Conservation (phyloP, 2,113 vertebrate genomes). For the Petrocephalus zakoni region DNA sequence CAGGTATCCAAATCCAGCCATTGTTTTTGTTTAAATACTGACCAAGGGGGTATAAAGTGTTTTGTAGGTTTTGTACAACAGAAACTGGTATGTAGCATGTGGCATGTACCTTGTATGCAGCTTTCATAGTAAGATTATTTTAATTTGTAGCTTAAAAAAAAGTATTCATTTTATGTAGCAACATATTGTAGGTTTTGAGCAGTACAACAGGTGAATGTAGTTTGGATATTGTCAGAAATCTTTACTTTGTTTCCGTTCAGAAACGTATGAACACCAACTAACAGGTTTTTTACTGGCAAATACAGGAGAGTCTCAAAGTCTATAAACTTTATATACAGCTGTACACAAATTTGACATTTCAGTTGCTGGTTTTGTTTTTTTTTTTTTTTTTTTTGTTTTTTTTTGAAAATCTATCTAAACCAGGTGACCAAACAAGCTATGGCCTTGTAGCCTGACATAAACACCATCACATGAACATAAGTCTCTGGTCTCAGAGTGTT, state of each 20-base stretch:
- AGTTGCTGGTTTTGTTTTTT: not conserved
- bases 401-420: conserved; percentile 34
- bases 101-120: conserved; percentile 14
- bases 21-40: not conserved
- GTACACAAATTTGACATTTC: not conserved
- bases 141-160: conserved; percentile 47
- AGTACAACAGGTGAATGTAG: conserved; percentile 39
- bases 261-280: not conserved
- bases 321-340: not conserved
- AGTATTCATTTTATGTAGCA: conserved; percentile 19
- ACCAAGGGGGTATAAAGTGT: not conserved
- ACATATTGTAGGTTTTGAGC: conserved; percentile 30
- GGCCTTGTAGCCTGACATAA: not conserved
- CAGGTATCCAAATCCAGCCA: not conserved
- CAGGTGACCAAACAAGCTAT: conserved; percentile 40
- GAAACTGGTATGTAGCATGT: conserved; percentile 5
- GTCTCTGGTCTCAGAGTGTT: not conserved
- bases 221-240: conserved; percentile 11
- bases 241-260: conserved; percentile 25
- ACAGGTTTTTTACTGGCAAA: not conserved
- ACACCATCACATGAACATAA: not conserved
- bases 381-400: not conserved
- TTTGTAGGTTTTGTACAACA: conserved; percentile 1
- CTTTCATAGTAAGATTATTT: conserved; percentile 36
- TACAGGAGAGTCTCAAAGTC: not conserved